A percentile compares a stretch with the other conserved stretches of the same genome.
These are phyloP conservation scores for Bungarus multicinctus DNA, from an alignment of 2,113 vertebrate species.

Conservation along the genomic window DNA sequence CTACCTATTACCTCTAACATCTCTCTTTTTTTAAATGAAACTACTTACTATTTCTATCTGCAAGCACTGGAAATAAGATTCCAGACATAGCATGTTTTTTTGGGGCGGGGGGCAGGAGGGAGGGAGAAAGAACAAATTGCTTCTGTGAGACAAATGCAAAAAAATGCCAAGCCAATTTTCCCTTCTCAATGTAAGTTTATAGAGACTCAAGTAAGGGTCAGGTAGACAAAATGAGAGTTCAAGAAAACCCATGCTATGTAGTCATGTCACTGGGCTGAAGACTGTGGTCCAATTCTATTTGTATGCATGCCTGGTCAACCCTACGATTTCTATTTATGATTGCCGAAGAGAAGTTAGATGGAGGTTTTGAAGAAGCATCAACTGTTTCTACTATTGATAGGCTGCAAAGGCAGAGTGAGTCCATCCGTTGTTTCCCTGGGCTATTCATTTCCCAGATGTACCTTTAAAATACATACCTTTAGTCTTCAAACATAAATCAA, in stretches of 20 bases:
- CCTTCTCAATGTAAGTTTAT: not conserved
- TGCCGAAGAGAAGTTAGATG: slow-evolving; percentile 1
- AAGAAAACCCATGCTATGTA: not conserved
- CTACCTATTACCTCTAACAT: not conserved
- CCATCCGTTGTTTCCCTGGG: not conserved
- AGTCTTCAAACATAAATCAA: slow-evolving; percentile 42
- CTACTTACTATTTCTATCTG: not conserved
- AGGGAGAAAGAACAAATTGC: not conserved
- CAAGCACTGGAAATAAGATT: not conserved
- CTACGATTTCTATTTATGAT: slow-evolving; percentile 11
- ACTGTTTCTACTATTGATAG: slow-evolving; percentile 5
- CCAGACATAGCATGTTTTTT: not conserved
- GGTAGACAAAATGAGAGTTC: not conserved
- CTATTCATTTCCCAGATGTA: not conserved
- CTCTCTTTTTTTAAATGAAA: not conserved
- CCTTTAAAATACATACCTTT: slow-evolving; percentile 29
- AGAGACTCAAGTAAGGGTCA: not conserved
- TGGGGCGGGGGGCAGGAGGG: accelerated
- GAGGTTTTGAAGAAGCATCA: slow-evolving; percentile 24
- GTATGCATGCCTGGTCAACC: slow-evolving; percentile 6
- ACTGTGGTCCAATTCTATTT: not conserved
- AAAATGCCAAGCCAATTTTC: not conserved
- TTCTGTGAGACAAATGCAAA: not conserved
- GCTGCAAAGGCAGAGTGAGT: not conserved
- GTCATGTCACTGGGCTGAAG: not conserved